phyloP scores from a whole-genome alignment of 2,797 vertebrate species.

The Acipenser ruthenus region DNA sequence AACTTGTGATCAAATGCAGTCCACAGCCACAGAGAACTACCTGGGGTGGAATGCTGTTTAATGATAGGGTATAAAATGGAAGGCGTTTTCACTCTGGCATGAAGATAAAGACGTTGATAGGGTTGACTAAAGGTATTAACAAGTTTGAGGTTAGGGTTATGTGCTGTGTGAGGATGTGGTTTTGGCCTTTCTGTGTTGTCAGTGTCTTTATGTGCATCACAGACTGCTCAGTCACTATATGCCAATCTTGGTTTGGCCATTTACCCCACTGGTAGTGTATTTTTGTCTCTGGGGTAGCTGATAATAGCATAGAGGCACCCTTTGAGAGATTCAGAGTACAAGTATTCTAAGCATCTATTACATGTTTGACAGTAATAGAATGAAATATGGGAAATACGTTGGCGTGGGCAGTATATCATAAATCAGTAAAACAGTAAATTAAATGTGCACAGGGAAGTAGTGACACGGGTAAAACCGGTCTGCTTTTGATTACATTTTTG shows the following conservation, averaged over 20 bases:
- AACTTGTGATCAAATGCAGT: slow-evolving; percentile 50
- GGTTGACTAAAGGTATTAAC: slow-evolving; percentile 1
- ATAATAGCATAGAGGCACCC: not conserved
- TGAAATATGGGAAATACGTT: no score
- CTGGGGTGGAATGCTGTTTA: slow-evolving; percentile 47
- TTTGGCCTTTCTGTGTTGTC: not conserved
- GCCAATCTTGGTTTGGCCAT: not conserved
- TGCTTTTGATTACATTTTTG: no score
- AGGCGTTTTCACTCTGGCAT: not conserved
- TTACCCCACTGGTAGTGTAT: not conserved
- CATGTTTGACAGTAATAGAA: no score
- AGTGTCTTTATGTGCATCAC: not conserved
- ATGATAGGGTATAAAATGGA: slow-evolving; percentile 1
- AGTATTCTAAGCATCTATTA: no score
- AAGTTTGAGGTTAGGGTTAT: not conserved
- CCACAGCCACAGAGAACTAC: slow-evolving; percentile 47
- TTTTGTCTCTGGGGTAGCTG: not conserved
- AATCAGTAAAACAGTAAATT: no score
- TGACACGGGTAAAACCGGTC: no score
- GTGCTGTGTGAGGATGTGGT: not conserved
- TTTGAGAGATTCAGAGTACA: no score
- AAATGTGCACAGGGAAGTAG: no score
- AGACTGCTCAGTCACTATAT: not conserved
- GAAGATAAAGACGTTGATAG: not conserved
- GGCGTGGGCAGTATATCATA: no score